Percentiles rank a stretch among this genome's conserved stretches.
Evolutionary conservation across 35 echinoderm and acorn worm genomes (phyloP).

Genomic region (Apostichopus californicus): DNA sequence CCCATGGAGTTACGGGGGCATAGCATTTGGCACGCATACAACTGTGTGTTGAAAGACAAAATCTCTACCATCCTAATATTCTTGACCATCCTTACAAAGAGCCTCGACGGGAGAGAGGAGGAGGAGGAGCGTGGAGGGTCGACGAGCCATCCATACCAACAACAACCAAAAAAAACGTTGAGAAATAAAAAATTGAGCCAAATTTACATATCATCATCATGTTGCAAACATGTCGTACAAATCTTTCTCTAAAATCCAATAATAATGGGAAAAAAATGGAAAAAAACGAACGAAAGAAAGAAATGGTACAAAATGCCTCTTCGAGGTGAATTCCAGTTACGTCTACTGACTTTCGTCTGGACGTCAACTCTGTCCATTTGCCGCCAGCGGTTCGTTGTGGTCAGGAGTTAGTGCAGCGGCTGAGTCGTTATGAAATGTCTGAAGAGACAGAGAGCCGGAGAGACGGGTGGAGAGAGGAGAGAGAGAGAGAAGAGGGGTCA

Average conservation of each 20-base stretch:
- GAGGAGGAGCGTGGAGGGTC: background rate
- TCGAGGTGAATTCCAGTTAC: background rate
- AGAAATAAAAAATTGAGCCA: background rate
- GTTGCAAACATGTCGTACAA: background rate
- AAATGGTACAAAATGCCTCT: background rate
- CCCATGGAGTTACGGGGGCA: too few relatives aligned
- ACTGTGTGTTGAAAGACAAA: background rate
- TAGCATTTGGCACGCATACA: too few relatives aligned
- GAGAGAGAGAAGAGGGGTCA: too few relatives aligned
- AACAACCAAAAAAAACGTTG: background rate
- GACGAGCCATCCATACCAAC: background rate
- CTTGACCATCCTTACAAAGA: background rate
- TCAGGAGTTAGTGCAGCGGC: background rate
- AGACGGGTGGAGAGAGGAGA: too few relatives aligned
- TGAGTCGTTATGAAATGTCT: constrained; percentile 1
- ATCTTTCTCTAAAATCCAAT: background rate
- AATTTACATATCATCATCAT: constrained; percentile 16
- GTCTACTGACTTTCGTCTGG: background rate
- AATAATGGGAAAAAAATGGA: background rate
- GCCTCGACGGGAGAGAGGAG: too few relatives aligned
- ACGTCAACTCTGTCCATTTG: constrained; percentile 1
- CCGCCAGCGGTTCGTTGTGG: background rate
- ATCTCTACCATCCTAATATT: background rate
- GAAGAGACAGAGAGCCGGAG: background rate
- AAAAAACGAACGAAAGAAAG: background rate